Evolutionary conservation across 2,888 invertebrate species (phyloP).

Genomic region (Julus scandinavius): DNA sequence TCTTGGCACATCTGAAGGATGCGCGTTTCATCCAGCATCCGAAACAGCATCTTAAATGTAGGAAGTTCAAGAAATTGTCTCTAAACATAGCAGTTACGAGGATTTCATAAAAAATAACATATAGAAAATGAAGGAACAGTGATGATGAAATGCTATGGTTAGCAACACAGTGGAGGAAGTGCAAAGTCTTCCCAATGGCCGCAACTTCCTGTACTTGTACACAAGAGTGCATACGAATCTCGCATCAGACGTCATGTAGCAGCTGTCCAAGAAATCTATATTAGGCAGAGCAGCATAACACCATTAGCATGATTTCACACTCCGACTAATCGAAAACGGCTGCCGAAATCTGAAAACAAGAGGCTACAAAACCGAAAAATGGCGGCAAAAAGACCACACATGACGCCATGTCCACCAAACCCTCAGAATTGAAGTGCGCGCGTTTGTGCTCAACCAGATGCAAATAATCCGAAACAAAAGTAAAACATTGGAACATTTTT

Average conservation of each 20-base stretch:
- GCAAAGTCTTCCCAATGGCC: background rate
- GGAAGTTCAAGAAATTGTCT: background rate
- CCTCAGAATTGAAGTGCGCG: background rate
- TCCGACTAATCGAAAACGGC: background rate
- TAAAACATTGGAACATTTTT: slow-evolving; percentile 1
- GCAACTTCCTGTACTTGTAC: background rate
- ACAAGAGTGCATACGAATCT: background rate
- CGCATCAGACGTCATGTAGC: background rate
- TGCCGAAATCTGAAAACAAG: background rate
- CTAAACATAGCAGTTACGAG: background rate
- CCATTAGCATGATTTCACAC: background rate
- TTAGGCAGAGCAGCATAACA: background rate
- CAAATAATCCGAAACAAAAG: slow-evolving; percentile 7
- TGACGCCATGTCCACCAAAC: background rate
- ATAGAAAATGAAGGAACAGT: background rate
- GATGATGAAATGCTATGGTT: background rate
- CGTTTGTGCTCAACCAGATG: background rate
- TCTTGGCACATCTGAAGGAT: too few relatives aligned
- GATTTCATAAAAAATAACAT: too few relatives aligned
- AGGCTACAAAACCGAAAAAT: slow-evolving; percentile 38
- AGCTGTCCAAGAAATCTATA: background rate
- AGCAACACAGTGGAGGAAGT: background rate
- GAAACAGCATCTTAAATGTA: too few relatives aligned
- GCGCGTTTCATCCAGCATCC: too few relatives aligned
- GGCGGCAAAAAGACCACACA: slow-evolving; percentile 18